A percentile compares a stretch with the other conserved stretches of the same genome.
Evolutionary conservation across 1,140 invertebrate genomes (phyloP).

Genomic region (Lordiphosa clarofinis): DNA sequence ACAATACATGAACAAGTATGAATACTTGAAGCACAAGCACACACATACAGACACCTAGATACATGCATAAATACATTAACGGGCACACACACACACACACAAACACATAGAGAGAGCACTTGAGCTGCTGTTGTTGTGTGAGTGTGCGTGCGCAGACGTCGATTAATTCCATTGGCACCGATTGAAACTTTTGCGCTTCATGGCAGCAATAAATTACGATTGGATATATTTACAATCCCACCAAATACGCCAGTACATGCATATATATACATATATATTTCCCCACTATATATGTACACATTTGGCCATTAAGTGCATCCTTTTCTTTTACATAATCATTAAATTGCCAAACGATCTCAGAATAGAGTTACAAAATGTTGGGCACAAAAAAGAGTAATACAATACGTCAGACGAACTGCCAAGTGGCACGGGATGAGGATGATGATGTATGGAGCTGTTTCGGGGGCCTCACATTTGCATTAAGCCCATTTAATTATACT

Average conservation of each 20-base stretch:
- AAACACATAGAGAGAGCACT: slow-evolving; percentile 11
- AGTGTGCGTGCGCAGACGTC: slow-evolving; percentile 47
- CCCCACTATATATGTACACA: slow-evolving; percentile 3
- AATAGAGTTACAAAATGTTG: slow-evolving; percentile 39
- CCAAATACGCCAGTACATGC: slow-evolving; percentile 7
- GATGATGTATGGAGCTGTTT: slow-evolving; percentile 8
- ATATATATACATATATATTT: slow-evolving; percentile 2
- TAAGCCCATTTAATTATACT: slow-evolving; percentile 76
- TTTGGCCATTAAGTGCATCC: slow-evolving; percentile 62
- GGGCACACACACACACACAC: not conserved
- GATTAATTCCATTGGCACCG: slow-evolving; percentile 74
- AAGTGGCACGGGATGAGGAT: slow-evolving; percentile 6
- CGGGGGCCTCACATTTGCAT: slow-evolving; percentile 50
- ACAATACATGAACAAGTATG: slow-evolving; percentile 20
- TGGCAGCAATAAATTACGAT: slow-evolving; percentile 72
- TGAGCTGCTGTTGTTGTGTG: slow-evolving; percentile 25
- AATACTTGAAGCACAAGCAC: slow-evolving; percentile 14
- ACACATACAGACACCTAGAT: slow-evolving; percentile 19
- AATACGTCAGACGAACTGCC: slow-evolving; percentile 3
- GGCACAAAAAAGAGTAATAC: slow-evolving; percentile 27
- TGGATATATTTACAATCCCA: slow-evolving; percentile 31
- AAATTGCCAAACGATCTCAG: slow-evolving; percentile 59
- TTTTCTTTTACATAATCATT: slow-evolving; percentile 75
- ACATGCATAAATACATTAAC: not conserved
- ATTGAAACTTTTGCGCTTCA: slow-evolving; percentile 71